These are phyloP conservation scores for Cerceris ruficornis DNA, from an alignment of 2,888 invertebrate genomes.

Conservation along the genomic window DNA sequence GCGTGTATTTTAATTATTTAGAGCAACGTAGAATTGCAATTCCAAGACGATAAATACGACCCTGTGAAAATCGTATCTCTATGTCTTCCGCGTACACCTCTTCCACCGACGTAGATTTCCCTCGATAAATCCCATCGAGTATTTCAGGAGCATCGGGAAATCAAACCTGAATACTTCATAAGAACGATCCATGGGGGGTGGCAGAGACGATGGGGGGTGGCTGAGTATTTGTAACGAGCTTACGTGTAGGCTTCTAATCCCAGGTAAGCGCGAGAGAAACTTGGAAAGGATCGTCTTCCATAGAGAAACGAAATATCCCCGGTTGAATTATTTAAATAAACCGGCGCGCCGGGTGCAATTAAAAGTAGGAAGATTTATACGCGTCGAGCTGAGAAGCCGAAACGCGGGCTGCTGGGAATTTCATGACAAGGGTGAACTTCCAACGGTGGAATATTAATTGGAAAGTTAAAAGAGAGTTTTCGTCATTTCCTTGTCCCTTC, in stretches of 20 bases:
- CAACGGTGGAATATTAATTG: constrained; percentile 73
- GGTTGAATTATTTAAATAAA: constrained; percentile 77
- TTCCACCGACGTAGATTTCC: constrained; percentile 8
- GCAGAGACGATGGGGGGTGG: not conserved
- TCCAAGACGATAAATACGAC: constrained; percentile 26
- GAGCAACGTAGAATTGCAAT: not conserved
- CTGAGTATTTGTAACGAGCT: constrained; percentile 32
- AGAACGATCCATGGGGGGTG: constrained; percentile 32
- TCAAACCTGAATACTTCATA: constrained; percentile 53
- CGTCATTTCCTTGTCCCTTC: constrained; percentile 41
- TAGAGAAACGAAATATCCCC: constrained; percentile 22
- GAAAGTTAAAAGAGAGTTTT: constrained; percentile 72
- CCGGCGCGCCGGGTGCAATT: constrained; percentile 72
- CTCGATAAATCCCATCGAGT: constrained; percentile 29
- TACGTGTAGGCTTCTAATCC: not conserved
- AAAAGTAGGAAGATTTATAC: constrained; percentile 74
- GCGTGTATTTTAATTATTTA: not conserved
- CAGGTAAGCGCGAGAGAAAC: not conserved
- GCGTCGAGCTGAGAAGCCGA: constrained; percentile 44
- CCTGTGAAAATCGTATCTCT: not conserved
- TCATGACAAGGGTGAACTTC: constrained; percentile 34
- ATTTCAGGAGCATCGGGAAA: constrained; percentile 16
- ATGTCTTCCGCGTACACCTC: not conserved
- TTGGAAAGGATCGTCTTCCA: constrained; percentile 45
- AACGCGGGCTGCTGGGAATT: constrained; percentile 33